phyloP scores from a whole-genome alignment of 1,140 invertebrate genomes.

The Magallana angulata region DNA sequence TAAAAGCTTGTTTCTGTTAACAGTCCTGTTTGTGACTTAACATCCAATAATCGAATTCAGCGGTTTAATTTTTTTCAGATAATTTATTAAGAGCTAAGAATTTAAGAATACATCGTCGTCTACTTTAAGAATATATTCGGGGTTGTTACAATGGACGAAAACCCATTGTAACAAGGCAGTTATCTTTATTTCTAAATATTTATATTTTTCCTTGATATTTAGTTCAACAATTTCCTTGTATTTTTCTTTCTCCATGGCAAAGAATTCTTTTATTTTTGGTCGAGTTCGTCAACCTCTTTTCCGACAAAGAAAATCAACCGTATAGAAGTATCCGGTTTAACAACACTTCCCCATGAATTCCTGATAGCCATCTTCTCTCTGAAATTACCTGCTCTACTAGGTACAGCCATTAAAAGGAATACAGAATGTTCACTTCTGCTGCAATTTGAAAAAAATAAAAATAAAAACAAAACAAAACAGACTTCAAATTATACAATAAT shows the following conservation, averaged over 20 bases:
- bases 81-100: neutral
- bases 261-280: neutral
- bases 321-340: neutral
- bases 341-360: neutral
- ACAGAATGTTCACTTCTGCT: neutral
- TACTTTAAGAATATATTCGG: neutral
- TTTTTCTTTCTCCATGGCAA: neutral
- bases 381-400: neutral
- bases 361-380: neutral
- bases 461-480: too few species aligned
- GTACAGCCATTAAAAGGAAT: neutral
- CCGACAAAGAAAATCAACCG: neutral
- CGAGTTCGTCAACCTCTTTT: neutral
- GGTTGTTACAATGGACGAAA: neutral
- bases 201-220: neutral
- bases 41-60: neutral
- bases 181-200: neutral
- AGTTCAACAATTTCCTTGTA: neutral
- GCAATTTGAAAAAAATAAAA: too few species aligned
- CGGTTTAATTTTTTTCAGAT: neutral
- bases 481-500: too few species aligned
- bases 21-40: neutral
- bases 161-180: neutral
- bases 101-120: slow-evolving; percentile 20
- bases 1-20: too few species aligned